Evolutionary conservation across 2,113 vertebrate genomes (phyloP).

Genomic region (Phoenicopterus ruber): DNA sequence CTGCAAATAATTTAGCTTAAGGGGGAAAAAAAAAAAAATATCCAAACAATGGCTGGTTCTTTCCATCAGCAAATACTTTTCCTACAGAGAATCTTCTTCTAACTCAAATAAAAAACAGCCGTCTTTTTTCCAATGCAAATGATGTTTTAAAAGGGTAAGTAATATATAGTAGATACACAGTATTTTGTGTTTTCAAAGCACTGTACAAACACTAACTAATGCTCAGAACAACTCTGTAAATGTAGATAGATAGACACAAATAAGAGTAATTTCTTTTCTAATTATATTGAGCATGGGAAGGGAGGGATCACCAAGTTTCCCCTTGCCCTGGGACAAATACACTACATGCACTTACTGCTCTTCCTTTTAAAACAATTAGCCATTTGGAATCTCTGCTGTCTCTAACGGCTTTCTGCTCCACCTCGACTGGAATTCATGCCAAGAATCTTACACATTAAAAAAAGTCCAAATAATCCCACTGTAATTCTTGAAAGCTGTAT

Average conservation of each 20-base stretch:
- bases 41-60: not conserved
- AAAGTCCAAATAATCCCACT: not conserved
- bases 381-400: not conserved
- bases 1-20: not conserved
- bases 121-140: not conserved
- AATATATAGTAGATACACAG: not conserved
- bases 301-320: not conserved
- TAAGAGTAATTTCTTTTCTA: not conserved
- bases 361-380: constrained; percentile 32
- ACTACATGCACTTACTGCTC: not conserved
- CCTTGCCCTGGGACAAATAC: not conserved
- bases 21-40: not conserved
- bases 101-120: not conserved
- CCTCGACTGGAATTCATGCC: not conserved
- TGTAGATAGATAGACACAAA: not conserved
- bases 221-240: not conserved
- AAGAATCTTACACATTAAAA: not conserved
- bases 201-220: not conserved
- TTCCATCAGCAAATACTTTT: not conserved
- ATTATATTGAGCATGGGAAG: not conserved
- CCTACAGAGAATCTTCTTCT: not conserved
- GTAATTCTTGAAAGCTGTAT: not conserved
- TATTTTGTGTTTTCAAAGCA: not conserved
- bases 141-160: not conserved
- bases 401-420: not conserved